These are phyloP conservation scores for Dendropsophus ebraccatus DNA, from an alignment of 2,113 vertebrate genomes.

Conservation along the genomic window DNA sequence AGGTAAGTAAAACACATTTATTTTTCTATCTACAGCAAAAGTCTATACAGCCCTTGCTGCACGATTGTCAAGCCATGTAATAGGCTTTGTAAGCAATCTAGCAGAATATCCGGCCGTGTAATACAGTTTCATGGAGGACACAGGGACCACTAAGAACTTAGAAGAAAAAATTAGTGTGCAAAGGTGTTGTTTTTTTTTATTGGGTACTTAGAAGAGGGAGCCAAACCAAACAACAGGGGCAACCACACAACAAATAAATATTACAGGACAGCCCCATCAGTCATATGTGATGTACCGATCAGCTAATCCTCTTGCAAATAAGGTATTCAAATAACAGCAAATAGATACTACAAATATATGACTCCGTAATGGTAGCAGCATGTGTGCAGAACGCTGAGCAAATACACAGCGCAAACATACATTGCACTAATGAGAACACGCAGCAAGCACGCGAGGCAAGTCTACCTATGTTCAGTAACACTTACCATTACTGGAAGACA, in stretches of 20 bases:
- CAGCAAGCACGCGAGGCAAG: constrained; percentile 17
- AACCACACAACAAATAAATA: neutral
- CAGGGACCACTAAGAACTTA: no score
- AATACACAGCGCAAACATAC: constrained; percentile 43
- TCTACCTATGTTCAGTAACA: neutral
- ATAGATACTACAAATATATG: constrained; percentile 49
- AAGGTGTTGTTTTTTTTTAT: no score
- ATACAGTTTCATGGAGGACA: no score
- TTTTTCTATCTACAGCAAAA: no score
- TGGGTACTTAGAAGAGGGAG: no score
- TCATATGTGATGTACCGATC: neutral
- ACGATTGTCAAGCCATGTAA: no score
- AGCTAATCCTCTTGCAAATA: constrained; percentile 40
- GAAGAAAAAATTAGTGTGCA: no score
- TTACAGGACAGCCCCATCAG: neutral
- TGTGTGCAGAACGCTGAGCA: constrained; percentile 14
- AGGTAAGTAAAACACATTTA: no score
- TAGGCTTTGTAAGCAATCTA: no score
- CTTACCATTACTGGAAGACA: no score
- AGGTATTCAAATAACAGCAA: constrained; percentile 45
- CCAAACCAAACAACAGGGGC: neutral
- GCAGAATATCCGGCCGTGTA: no score
- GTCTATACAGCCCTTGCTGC: no score
- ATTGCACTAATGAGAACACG: neutral
- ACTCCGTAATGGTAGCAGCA: constrained; percentile 37